Base-by-base conservation (phyloP, 2,888 invertebrate species). In the Leucophora obtusa region DNA sequence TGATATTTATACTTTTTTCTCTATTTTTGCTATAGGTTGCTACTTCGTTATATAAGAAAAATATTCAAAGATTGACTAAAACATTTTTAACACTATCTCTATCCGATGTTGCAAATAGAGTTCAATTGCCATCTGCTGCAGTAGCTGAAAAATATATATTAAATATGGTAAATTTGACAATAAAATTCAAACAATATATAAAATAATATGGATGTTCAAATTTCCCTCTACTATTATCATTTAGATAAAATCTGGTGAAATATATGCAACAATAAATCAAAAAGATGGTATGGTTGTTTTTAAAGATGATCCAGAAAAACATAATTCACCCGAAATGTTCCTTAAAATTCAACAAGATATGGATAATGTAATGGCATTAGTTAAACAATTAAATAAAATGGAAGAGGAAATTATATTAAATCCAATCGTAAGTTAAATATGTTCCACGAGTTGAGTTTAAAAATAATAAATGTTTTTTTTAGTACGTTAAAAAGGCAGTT, bases 261-360 rank as follows among this genome's bases (percentile, higher is more conserved):
- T 99, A 85, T 98, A 95, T 91, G 98, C 98, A 28, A 96, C 96
- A 86, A 98, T 99, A 84, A 98, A 98, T 91, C 97, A 98, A 91
- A 97, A 96, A 90, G 98, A 98, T 91, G 98, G 98, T 14, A 98
- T 98, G 98, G 98, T 99, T 15, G 93, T 97, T 69, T 99, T 99
- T 89, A 94, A 96, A 85, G 98, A 98, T 87, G 97, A 96, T 90
- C 98, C 98, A 10, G 98, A 98, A 89, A 97, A 97, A 89, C 98
- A 96, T 89, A 96, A 97, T 86, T 96, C 96, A 82, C 96, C 97
- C 0, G 93, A 94, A 86, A 97, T 98, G 91, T 92, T 98, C 86
- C 94, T 95, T 86, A 93, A 95, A 82, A 91, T 98, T 79, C 97
- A 98, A 91, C 94, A 95, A 87, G 94, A 96, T 91, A 94, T 97